Conservation (phyloP, 2,113 vertebrate genomes). For the Gadus macrocephalus region DNA sequence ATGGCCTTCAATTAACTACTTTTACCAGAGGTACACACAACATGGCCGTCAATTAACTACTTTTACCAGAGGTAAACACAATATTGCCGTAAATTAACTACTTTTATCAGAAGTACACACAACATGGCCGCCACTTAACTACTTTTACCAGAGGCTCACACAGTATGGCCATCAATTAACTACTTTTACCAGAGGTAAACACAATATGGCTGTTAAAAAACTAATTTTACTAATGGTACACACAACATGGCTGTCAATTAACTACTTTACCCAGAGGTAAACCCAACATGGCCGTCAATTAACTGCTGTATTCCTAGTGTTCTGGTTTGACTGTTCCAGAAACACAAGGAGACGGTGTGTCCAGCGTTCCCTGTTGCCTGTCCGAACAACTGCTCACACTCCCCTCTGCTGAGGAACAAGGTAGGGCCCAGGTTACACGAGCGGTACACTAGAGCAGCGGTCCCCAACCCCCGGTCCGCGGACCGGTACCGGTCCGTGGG, state of each 20-base stretch:
- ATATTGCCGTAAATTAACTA: background rate
- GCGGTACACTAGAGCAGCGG: too few species aligned
- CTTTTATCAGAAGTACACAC: background rate
- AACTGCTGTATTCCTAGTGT: too few species aligned
- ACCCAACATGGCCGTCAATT: background rate
- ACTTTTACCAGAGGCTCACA: slow-evolving; percentile 33
- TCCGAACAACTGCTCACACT: slow-evolving; percentile 89
- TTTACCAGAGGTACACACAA: slow-evolving; percentile 61
- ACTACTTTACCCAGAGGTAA: too few species aligned
- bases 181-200: background rate
- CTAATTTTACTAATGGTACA: background rate
- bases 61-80: slow-evolving; percentile 64
- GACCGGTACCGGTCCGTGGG: too few species aligned
- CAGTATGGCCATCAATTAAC: slow-evolving; percentile 82
- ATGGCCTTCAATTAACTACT: background rate
- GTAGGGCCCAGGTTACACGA: slow-evolving; percentile 56
- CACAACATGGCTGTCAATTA: background rate
- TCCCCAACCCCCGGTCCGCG: too few species aligned
- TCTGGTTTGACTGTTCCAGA: slow-evolving; percentile 69
- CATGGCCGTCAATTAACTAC: slow-evolving; percentile 86
- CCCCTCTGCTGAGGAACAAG: slow-evolving; percentile 89
- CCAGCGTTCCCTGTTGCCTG: slow-evolving; percentile 90
- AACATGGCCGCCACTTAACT: background rate
- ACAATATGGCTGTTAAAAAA: background rate
- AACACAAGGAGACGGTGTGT: slow-evolving; percentile 94